phyloP scores from a whole-genome alignment of 2,888 invertebrate species.

The Onthophagus sagittarius region DNA sequence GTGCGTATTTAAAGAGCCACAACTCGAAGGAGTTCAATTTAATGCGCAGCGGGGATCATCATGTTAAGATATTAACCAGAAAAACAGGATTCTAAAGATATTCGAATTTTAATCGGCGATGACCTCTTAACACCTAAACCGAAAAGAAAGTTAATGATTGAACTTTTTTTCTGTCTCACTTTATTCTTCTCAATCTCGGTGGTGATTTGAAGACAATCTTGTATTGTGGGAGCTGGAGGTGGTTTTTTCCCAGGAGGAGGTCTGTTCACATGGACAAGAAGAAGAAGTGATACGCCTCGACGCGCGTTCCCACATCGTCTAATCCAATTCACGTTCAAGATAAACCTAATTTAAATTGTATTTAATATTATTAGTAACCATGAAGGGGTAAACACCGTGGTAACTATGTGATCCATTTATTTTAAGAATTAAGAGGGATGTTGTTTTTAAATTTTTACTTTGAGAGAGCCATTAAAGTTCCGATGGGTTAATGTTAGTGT shows the following conservation, averaged over 20 bases:
- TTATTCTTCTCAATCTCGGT: background rate
- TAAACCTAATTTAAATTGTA: constrained; percentile 14
- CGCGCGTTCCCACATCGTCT: constrained; percentile 26
- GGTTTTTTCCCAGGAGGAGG: constrained; percentile 11
- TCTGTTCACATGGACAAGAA: constrained; percentile 24
- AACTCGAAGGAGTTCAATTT: background rate
- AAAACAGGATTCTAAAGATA: background rate
- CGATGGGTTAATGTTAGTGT: background rate
- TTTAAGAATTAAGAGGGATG: background rate
- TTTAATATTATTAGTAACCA: constrained; percentile 11
- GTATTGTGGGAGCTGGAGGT: constrained; percentile 1
- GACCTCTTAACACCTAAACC: background rate
- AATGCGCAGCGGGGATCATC: background rate
- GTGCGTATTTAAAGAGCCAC: background rate
- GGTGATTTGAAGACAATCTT: constrained; percentile 2
- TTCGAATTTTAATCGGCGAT: background rate
- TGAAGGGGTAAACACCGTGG: background rate
- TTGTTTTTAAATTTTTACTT: background rate
- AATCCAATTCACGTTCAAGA: constrained; percentile 1
- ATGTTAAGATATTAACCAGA: background rate
- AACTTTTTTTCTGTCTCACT: background rate
- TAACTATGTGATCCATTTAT: background rate
- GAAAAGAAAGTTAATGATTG: background rate
- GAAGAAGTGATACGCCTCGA: constrained; percentile 20
- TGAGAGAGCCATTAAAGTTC: background rate